A percentile compares a stretch with the other conserved stretches of the same genome.
phyloP scores from a whole-genome alignment of 1,140 invertebrate genomes.

The Bombus pyrosoma region DNA sequence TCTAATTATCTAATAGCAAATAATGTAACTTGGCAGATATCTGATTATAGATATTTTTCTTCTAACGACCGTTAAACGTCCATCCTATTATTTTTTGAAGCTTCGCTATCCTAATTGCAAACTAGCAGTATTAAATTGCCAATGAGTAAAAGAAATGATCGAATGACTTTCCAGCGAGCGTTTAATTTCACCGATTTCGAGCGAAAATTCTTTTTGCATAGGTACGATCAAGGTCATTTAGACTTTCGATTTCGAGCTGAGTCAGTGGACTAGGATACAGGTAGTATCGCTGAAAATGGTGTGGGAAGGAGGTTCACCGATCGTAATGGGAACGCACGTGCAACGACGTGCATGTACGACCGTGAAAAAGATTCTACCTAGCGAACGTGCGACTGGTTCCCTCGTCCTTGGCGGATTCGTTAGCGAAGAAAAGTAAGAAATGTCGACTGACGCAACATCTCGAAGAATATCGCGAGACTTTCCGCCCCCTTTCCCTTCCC shows the following conservation, averaged over 20 bases:
- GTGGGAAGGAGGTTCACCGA: neutral
- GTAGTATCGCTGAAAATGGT: neutral
- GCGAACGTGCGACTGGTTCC: neutral
- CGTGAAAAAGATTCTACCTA: constrained; percentile 23
- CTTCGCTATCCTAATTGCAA: neutral
- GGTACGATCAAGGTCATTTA: neutral
- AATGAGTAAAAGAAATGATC: neutral
- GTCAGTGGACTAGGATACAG: neutral
- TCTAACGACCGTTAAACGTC: neutral
- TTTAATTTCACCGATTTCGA: neutral
- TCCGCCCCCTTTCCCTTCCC: constrained; percentile 29
- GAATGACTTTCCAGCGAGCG: no score
- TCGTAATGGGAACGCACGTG: neutral
- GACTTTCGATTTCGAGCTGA: neutral
- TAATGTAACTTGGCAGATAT: neutral
- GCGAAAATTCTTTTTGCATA: neutral
- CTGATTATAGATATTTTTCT: neutral
- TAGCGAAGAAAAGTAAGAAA: constrained; percentile 59
- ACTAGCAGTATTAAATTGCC: no score
- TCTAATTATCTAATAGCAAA: no score
- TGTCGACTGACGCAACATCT: constrained; percentile 65
- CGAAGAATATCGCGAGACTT: constrained; percentile 64
- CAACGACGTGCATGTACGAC: neutral
- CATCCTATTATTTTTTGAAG: neutral
- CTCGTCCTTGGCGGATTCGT: constrained; percentile 49